Conservation (phyloP, 30 jellyfish, hydroid and myxozoan genomes). For the Calvadosia cruxmelitensis region DNA sequence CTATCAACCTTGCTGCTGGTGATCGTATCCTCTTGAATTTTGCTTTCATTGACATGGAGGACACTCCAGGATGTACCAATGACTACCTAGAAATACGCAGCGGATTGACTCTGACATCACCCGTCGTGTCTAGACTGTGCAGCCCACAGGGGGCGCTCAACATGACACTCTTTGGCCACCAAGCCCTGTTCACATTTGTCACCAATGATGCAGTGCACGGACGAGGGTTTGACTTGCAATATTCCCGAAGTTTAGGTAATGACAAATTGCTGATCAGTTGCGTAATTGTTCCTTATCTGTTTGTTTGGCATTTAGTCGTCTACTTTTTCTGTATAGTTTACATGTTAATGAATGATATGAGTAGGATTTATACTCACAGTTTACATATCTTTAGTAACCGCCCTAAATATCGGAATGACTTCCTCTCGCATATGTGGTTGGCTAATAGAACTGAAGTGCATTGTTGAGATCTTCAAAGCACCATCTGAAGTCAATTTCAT, state of each 20-base stretch:
- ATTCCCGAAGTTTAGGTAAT: slow-evolving; percentile 10
- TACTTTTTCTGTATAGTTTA: too few species aligned
- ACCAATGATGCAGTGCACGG: slow-evolving; percentile 28
- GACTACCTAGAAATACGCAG: slow-evolving; percentile 37
- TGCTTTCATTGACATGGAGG: slow-evolving; percentile 20
- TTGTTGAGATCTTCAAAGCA: too few species aligned
- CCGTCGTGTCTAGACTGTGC: slow-evolving; percentile 36
- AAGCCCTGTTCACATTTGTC: slow-evolving; percentile 29
- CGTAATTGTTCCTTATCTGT: neutral
- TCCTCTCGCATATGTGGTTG: too few species aligned
- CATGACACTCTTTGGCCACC: slow-evolving; percentile 10
- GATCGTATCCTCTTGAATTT: slow-evolving; percentile 17
- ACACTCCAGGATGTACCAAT: slow-evolving; percentile 24
- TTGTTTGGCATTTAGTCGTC: too few species aligned
- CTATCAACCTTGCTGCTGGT: slow-evolving; percentile 28
- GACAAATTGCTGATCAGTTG: neutral
- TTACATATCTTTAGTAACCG: too few species aligned
- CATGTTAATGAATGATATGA: too few species aligned
- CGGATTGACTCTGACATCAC: slow-evolving; percentile 47
- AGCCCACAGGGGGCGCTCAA: slow-evolving; percentile 15
- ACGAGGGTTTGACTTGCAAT: slow-evolving; percentile 28
- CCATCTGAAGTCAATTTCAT: too few species aligned
- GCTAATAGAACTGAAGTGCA: too few species aligned
- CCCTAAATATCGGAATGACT: too few species aligned
- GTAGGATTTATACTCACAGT: too few species aligned